Percentiles rank a stretch among this genome's conserved stretches.
phyloP scores from a whole-genome alignment of 1,140 invertebrate genomes.

The Nasonia giraulti region DNA sequence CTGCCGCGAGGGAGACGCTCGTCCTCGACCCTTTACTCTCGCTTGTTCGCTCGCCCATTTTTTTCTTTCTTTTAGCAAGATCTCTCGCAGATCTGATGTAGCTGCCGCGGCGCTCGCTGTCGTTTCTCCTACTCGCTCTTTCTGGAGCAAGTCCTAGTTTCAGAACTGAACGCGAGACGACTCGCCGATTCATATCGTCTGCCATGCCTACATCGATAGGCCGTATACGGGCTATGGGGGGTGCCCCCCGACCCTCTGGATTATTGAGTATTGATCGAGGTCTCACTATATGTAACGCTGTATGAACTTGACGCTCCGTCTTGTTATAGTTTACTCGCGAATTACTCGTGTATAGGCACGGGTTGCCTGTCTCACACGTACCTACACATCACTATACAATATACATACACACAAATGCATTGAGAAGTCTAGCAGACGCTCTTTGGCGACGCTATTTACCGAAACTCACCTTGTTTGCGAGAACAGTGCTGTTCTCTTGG shows the following conservation, averaged over 20 bases:
- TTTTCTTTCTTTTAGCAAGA: background rate
- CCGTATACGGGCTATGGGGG: too few relatives aligned
- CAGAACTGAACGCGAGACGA: background rate
- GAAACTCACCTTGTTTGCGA: background rate
- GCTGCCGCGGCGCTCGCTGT: background rate
- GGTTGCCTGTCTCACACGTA: background rate
- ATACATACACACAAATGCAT: background rate
- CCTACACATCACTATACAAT: background rate
- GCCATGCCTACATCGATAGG: background rate
- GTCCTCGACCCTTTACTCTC: background rate
- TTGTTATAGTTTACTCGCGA: conserved; percentile 3
- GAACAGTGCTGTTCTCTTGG: background rate
- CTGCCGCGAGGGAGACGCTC: background rate
- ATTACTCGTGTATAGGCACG: conserved; percentile 32
- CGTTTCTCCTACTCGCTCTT: background rate
- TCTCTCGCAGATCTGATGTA: background rate
- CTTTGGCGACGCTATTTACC: background rate
- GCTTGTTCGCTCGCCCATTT: background rate
- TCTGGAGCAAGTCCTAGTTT: conserved; percentile 10
- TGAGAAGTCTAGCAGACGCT: background rate
- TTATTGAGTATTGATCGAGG: conserved; percentile 33
- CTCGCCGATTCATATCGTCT: background rate
- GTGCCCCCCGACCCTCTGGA: background rate
- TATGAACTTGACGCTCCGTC: conserved; percentile 21
- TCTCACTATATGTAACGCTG: conserved; percentile 6